Evolutionary conservation across 2,113 vertebrate species (phyloP).

Genomic region (Tinamus guttatus): DNA sequence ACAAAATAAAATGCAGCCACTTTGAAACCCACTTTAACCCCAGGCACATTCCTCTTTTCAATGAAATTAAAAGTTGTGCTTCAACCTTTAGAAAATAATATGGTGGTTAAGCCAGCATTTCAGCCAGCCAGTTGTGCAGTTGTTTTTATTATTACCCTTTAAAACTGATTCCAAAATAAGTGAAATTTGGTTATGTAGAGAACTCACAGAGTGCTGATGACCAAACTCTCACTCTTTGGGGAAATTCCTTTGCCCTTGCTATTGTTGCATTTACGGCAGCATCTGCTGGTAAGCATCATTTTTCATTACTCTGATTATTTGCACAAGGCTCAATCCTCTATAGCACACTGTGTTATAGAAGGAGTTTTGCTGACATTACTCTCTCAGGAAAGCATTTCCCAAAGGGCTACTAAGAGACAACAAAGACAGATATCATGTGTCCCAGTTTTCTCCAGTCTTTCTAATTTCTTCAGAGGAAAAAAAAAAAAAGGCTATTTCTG

Average conservation of each 20-base stretch:
- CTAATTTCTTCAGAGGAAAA: not conserved
- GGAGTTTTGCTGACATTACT: not conserved
- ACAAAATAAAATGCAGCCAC: conserved; percentile 45
- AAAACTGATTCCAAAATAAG: not conserved
- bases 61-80: not conserved
- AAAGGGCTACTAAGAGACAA: not conserved
- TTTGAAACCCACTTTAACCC: conserved; percentile 49
- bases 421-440: not conserved
- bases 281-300: not conserved
- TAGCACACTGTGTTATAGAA: not conserved
- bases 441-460: not conserved
- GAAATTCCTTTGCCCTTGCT: not conserved
- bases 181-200: not conserved
- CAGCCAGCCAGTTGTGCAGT: not conserved
- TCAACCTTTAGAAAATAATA: conserved; percentile 23
- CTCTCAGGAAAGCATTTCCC: not conserved
- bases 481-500: not conserved
- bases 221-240: not conserved
- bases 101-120: not conserved
- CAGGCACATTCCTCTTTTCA: not conserved
- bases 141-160: conserved; percentile 24
- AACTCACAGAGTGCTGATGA: not conserved
- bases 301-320: not conserved
- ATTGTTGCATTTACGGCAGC: not conserved
- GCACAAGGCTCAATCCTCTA: not conserved